Base-by-base conservation (phyloP, 2,888 invertebrate species). In the Stenoptilia bipunctidactyla region DNA sequence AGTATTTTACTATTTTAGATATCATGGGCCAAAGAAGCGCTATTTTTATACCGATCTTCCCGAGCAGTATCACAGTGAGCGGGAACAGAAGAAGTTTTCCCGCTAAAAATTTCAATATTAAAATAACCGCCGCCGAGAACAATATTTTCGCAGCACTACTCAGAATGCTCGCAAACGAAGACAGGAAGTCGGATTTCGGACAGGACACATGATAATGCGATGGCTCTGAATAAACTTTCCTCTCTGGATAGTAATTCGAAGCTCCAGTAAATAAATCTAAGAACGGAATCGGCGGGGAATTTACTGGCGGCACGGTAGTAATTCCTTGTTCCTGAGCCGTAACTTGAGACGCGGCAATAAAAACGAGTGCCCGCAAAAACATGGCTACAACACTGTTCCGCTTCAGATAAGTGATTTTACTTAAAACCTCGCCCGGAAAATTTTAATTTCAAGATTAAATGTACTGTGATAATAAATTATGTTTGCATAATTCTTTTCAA, bases 371-470 rank as follows among this genome's bases (percentile, higher is more conserved):
- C 47, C 58, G 51, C 49, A 62, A 61, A 52, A 77, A 62, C 82
- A 82, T 83, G 61, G 63, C 65, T 65, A 56, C 64, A 61, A 49
- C 55, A 82, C 77, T 82, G 82, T 71, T 73, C 66, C 68, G 69
- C 68, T 61, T 66, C 61, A 61, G 56, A 60, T 49, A 48, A 41
- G 51, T 53, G 54, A 47, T 56, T 62, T 53, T 56, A 60, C 74
- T 74, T 82, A 80, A 75, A 70, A 75, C 66, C 69, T 76, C 66
- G 62, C 54, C 73, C 76, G 58, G 72, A 69, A 75, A 77, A 82
- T 82, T 66, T 41, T 33, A 62, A 75, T 76, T 75, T 70, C 57
- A 62, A 62, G 60, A 53, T 61, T 56, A 61, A 66, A 72, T 61
- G 57, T 53, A 60, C 71, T 56, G 51, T 57, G 60, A 67, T 58